Evolutionary conservation across 2,797 vertebrate genomes (phyloP).

Genomic region (Leptoclinus maculatus): DNA sequence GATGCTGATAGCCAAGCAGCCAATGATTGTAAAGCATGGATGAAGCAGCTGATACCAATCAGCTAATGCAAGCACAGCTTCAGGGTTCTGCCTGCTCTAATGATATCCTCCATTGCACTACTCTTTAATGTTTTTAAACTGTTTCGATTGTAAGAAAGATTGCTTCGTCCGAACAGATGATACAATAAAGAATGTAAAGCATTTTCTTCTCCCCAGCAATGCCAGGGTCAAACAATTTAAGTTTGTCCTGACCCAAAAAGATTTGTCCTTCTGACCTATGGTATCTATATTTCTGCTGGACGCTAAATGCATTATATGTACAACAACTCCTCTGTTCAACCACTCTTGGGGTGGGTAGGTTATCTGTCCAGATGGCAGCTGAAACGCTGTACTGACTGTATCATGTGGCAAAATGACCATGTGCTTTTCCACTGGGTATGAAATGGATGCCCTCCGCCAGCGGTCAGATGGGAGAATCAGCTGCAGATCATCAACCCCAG

Average conservation of each 20-base stretch:
- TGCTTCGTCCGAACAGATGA: not conserved
- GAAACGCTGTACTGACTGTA: conserved; percentile 29
- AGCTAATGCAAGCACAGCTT: not conserved
- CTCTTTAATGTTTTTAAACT: not conserved
- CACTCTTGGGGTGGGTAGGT: conserved; percentile 14
- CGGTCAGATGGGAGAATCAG: conserved; percentile 12
- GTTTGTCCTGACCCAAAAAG: conserved; percentile 1
- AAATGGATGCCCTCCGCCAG: conserved; percentile 18
- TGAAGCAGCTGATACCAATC: conserved; percentile 4
- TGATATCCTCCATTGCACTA: not conserved
- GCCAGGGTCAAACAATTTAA: not conserved
- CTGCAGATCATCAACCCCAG: conserved; percentile 30
- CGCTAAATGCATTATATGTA: conserved; percentile 3
- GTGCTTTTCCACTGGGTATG: conserved; percentile 18
- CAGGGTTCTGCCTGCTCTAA: not conserved
- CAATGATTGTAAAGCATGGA: conserved; percentile 1
- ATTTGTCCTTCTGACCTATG: not conserved
- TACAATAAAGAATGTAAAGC: not conserved
- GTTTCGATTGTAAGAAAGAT: not conserved
- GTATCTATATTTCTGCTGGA: not conserved
- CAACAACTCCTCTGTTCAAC: not conserved
- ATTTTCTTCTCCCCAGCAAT: not conserved
- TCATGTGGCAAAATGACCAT: conserved; percentile 39
- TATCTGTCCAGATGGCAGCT: conserved; percentile 49
- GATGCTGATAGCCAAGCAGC: not conserved